These are phyloP conservation scores for Trachelus stipa DNA, from an alignment of 2,888 invertebrate species.

Conservation along the genomic window DNA sequence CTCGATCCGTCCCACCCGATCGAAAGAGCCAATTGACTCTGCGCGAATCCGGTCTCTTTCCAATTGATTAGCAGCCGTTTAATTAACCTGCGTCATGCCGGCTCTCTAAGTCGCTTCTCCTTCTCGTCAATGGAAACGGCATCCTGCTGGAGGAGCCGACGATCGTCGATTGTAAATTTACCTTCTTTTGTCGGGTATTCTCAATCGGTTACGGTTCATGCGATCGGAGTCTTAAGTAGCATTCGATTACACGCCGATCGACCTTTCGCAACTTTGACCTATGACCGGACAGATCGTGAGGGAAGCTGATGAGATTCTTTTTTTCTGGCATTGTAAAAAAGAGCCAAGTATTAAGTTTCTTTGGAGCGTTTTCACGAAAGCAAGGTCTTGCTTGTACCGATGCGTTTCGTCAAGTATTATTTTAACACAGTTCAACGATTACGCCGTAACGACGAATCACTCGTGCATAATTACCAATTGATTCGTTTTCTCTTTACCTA, in stretches of 20 bases:
- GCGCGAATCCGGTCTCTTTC: constrained; percentile 1
- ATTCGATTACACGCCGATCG: background rate
- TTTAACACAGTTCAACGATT: background rate
- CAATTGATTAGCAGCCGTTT: constrained; percentile 1
- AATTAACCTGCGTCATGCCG: background rate
- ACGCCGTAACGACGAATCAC: background rate
- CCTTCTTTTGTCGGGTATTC: background rate
- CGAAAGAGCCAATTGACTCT: background rate
- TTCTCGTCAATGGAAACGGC: background rate
- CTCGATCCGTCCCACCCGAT: background rate
- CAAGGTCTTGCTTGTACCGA: background rate
- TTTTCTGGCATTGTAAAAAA: background rate
- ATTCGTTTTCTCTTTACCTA: background rate
- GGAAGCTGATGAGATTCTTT: background rate
- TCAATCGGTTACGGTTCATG: background rate
- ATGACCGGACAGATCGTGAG: background rate
- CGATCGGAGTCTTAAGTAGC: background rate
- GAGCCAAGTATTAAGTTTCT: background rate
- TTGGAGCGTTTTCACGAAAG: background rate
- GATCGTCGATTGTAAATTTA: background rate
- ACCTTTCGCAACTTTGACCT: background rate
- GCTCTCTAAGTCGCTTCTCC: background rate
- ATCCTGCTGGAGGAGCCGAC: background rate
- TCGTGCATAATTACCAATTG: background rate
- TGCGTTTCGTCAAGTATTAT: background rate